Evolutionary conservation across 2,113 vertebrate genomes (phyloP), one percentile per base, ranked within the genome.

Genomic region (Brachypteracias leptosomus): DNA sequence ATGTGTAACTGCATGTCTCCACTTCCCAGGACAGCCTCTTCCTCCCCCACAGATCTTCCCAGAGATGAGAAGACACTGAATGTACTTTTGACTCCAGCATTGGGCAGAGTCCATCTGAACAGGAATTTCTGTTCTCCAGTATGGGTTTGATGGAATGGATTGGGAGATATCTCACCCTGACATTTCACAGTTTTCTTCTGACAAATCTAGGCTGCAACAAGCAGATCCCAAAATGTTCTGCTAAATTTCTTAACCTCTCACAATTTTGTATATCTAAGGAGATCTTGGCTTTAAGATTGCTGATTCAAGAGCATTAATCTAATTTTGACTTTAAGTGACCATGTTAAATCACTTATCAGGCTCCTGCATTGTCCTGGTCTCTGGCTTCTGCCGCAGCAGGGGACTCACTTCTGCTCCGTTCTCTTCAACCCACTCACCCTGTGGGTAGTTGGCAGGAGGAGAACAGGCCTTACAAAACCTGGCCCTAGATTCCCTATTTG

Each of bases 321-420:
- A 82, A 82, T 38, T 46, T 33, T 6, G 10, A 14, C 13, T 54
- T 93, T 81, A 78, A 75, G 42, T 1, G 2, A 26, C 29, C 3
- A 3, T 1, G 0, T 73, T 36, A 33, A 11, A 33, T 9, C 26
- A 17, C 0, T 1, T 38, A 10, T 55, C 61, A 66, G 12, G 35
- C 44, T 88, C 42, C 49, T 68, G 36, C 35, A 61, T 9, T 9
- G 1, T 28, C 17, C 13, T 7, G 14, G 15, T 72, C 75, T 42
- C 36, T 5, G 5, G 63, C 68, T 71, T 44, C 21, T 28, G 26
- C 15, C 57, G 51, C 26, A 52, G 47, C 3, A 10, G 12, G 13
- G 10, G 19, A 35, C 2, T 3, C 1, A 4, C 10, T 83, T 85
- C 58, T 77, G 19, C 25, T 79, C 57, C 3, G 9, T 70, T 88